Evolutionary conservation across 2,797 vertebrate genomes (phyloP).

Genomic region (Eleutherodactylus coqui): DNA sequence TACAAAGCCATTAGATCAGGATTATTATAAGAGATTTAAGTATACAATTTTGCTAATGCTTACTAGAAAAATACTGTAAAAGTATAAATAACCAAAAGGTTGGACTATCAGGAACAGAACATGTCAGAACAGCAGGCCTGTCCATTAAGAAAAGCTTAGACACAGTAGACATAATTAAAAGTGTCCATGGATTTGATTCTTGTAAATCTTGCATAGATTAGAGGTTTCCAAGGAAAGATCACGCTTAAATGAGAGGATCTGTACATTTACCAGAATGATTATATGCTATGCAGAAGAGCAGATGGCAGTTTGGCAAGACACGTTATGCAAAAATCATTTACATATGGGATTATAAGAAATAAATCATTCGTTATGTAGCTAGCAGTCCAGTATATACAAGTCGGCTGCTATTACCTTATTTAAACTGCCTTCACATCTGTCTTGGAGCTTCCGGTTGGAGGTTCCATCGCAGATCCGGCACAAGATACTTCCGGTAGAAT

Average conservation of each 20-base stretch:
- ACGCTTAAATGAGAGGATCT: not conserved
- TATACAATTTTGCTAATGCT: not conserved
- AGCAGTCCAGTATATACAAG: too few species aligned
- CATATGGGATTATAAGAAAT: too few species aligned
- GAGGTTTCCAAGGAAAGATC: slow-evolving; percentile 23
- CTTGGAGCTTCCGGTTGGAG: too few species aligned
- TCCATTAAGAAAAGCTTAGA: slow-evolving; percentile 46
- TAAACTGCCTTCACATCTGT: too few species aligned
- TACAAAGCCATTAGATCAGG: not conserved
- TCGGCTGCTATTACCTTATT: too few species aligned
- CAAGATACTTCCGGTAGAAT: too few species aligned
- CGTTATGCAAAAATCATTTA: too few species aligned
- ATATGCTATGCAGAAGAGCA: not conserved
- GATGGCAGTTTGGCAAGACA: not conserved
- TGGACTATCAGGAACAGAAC: slow-evolving; percentile 14
- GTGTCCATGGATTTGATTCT: slow-evolving; percentile 39
- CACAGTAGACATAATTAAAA: slow-evolving; percentile 2
- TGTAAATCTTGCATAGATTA: slow-evolving; percentile 38
- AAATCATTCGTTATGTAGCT: too few species aligned
- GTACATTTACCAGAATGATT: not conserved
- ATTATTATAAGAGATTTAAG: slow-evolving; percentile 1
- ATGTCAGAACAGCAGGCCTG: slow-evolving; percentile 34
- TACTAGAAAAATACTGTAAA: not conserved
- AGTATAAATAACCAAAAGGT: slow-evolving; percentile 30
- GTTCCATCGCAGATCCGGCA: too few species aligned